Base-by-base conservation (phyloP, 2,797 vertebrate species). In the Lithobates pipiens region DNA sequence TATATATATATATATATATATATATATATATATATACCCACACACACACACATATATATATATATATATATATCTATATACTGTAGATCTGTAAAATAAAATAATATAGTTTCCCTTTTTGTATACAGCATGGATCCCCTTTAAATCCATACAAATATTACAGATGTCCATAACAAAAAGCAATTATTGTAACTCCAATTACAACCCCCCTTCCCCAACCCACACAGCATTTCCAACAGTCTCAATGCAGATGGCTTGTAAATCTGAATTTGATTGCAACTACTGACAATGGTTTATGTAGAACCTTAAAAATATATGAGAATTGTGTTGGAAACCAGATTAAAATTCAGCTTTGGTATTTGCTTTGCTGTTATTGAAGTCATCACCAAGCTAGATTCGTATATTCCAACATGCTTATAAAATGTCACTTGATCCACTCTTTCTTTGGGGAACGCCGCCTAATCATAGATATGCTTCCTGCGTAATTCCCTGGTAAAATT, bases 401-500 rank as follows among this genome's bases (percentile, higher is more conserved):
- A 72, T 68, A 73, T 85, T 65, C 57, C 70, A 23, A 25, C 69
- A 65, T 73, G 72, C 79, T 67, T 80, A 80, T 85, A 76, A 81
- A 86, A 82, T 82, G 78, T 82, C 84, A 77, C 84, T 77, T 44
- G 63, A 85, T 80, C 77, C 63, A 34, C 25, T 18, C 15, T 42
- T 82, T 86, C 84, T 82, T 81, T 18, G 10, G 78, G 72, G 84
- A 85, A 11, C 46, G 34, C 39, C 36, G 27, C 73, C 46, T 86
- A 81, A 86, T 86, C 78, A 36, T 71, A 76, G 70, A 70, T 82
- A 71, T 76, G 84, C 63, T 82, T 81, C 72, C 44, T 81, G 63
- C 32, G 34, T 82, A 81, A 82, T 76, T 81, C 84, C 72, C 83
- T 34, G 25, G 78, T 86, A 76, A 81, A 81, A 86, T 77, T 76